A percentile compares a stretch with the other conserved stretches of the same genome.
These are phyloP conservation scores for Tetrao urogallus DNA, from an alignment of 2,113 vertebrate genomes.

Conservation along the genomic window DNA sequence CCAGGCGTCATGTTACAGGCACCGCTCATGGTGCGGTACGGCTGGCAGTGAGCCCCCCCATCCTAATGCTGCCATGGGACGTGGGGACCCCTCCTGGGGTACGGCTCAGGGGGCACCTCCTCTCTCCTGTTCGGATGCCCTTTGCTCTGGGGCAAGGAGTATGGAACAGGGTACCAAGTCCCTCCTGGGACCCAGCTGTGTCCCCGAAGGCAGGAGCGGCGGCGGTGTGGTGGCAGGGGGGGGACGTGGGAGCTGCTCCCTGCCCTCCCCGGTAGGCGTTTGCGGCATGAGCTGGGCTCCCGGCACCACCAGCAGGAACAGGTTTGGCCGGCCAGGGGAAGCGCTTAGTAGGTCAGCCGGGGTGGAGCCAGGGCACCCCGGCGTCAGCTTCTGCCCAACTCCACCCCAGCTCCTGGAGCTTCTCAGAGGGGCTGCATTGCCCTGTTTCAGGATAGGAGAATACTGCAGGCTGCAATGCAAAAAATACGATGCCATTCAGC, in stretches of 20 bases:
- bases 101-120: not conserved
- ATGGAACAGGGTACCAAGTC: not conserved
- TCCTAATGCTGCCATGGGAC: rapidly evolving
- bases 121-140: not conserved
- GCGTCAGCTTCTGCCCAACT: not conserved
- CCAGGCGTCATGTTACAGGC: not conserved
- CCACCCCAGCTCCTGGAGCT: not conserved
- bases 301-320: slow-evolving; percentile 22
- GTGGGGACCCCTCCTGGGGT: not conserved
- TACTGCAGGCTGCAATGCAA: not conserved
- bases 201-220: rapidly evolving
- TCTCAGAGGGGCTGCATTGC: not conserved
- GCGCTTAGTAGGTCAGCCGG: slow-evolving; percentile 47
- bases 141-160: slow-evolving; percentile 54
- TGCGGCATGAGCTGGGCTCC: not conserved
- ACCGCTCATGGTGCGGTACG: not conserved
- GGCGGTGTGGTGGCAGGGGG: rapidly evolving
- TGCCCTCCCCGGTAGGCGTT: slow-evolving; percentile 21
- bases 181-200: not conserved
- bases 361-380: slow-evolving; percentile 41
- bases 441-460: not conserved
- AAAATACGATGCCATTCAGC: not conserved
- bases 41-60: rapidly evolving
- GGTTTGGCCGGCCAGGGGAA: slow-evolving; percentile 54
- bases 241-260: not conserved